Conservation (phyloP, 2,797 vertebrate species). For the Tadarida brasiliensis region DNA sequence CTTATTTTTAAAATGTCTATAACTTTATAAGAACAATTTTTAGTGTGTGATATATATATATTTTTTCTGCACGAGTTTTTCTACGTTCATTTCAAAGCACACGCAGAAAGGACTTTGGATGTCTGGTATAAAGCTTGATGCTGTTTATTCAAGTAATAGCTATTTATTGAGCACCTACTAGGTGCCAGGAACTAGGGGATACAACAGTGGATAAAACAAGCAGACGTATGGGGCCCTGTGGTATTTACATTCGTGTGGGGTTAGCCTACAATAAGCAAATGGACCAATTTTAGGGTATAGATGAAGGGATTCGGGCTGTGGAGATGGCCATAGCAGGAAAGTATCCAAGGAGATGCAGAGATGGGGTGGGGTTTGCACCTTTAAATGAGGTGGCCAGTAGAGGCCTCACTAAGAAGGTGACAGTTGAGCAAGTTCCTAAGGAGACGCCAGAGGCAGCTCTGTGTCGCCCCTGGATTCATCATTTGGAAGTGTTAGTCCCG, state of each 20-base stretch:
- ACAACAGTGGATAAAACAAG: neutral
- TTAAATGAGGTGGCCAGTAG: neutral
- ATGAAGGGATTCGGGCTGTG: neutral
- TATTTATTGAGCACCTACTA: neutral
- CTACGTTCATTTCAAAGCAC: neutral
- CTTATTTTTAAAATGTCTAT: conserved; percentile 78
- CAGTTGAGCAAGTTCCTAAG: neutral
- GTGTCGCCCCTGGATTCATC: neutral
- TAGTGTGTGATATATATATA: neutral
- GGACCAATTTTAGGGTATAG: neutral
- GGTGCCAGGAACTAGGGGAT: neutral
- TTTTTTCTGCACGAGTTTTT: conserved; percentile 15
- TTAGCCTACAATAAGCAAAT: neutral
- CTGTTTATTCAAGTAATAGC: neutral
- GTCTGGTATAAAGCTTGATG: neutral
- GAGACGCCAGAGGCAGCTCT: neutral
- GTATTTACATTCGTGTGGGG: neutral
- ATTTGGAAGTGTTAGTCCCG: neutral
- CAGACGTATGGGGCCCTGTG: neutral
- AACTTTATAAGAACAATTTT: conserved; percentile 67
- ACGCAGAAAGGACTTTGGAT: neutral
- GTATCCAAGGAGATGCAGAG: neutral
- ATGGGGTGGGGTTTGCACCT: neutral
- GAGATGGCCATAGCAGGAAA: neutral
- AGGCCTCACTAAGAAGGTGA: neutral